Conservation (phyloP, 2,888 invertebrate genomes). For the Sinodicranocentrus sp. region DNA sequence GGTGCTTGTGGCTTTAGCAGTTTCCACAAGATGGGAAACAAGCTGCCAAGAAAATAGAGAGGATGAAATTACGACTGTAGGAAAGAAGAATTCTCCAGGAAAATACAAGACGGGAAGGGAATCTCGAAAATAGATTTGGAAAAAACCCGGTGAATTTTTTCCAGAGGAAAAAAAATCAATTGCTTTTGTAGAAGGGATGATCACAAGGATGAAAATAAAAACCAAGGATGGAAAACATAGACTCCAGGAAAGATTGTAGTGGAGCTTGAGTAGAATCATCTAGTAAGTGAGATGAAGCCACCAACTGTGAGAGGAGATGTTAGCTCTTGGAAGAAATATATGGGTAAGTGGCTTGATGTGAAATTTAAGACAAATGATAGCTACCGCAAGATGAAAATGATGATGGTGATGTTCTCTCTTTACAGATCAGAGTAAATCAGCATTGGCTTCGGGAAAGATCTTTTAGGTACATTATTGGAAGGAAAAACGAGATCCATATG, state of each 20-base stretch:
- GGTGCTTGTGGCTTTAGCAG: not conserved
- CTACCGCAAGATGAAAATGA: not conserved
- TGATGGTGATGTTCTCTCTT: slow-evolving; percentile 17
- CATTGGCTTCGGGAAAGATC: too few species aligned
- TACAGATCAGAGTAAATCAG: slow-evolving; percentile 30
- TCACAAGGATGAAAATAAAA: not conserved
- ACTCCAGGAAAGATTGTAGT: too few species aligned
- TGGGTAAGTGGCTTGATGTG: slow-evolving; percentile 26
- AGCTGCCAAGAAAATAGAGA: slow-evolving; percentile 37
- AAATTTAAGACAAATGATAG: slow-evolving; percentile 42
- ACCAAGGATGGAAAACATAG: too few species aligned
- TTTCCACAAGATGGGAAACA: not conserved
- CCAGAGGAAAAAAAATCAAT: slow-evolving; percentile 25
- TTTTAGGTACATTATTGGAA: too few species aligned
- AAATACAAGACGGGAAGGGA: not conserved
- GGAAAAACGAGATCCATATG: too few species aligned
- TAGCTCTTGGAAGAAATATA: too few species aligned
- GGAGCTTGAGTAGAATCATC: too few species aligned
- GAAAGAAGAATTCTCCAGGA: too few species aligned
- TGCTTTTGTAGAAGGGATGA: not conserved
- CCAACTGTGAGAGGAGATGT: slow-evolving; percentile 7
- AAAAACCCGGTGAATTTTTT: too few species aligned
- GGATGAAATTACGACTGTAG: slow-evolving; percentile 20
- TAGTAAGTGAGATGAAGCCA: not conserved
- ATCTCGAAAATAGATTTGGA: slow-evolving; percentile 4